Conservation (phyloP, 2,888 invertebrate genomes). For the Sphaerophoria taeniata region DNA sequence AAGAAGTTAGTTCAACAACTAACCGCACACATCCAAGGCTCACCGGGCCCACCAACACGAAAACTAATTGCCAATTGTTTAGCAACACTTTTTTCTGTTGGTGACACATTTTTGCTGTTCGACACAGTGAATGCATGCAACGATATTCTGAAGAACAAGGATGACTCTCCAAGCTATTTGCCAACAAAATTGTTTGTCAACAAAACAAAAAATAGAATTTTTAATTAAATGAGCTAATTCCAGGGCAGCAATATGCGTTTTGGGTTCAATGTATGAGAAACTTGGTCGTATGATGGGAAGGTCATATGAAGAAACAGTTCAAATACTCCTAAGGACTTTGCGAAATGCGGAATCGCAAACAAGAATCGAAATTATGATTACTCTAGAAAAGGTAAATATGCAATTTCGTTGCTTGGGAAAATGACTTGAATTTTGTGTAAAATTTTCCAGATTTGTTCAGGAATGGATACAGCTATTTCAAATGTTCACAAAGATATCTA, state of each 20-base stretch:
- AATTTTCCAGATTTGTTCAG: conserved; percentile 86
- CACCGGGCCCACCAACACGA: conserved; percentile 96
- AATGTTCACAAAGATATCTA: conserved; percentile 94
- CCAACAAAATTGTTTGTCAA: conserved; percentile 95
- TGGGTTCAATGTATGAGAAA: conserved; percentile 99
- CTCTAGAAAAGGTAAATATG: conserved; percentile 92
- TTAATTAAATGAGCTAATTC: not conserved
- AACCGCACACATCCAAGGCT: conserved; percentile 93
- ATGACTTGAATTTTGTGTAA: not conserved
- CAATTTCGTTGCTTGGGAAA: not conserved
- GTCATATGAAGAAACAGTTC: conserved; percentile 98
- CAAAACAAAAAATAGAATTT: not conserved
- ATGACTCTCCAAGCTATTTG: conserved; percentile 98
- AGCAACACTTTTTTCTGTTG: conserved; percentile 97
- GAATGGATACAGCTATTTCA: conserved; percentile 97
- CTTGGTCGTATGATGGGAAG: conserved; percentile 99
- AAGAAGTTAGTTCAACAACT: conserved; percentile 97
- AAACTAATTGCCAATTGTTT: conserved; percentile 95
- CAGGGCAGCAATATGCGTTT: conserved; percentile 97
- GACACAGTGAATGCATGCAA: conserved; percentile 99
- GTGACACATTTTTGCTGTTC: conserved; percentile 97
- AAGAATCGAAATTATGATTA: conserved; percentile 97
- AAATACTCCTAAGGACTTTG: conserved; percentile 94
- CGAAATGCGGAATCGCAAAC: conserved; percentile 98
- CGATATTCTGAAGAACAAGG: conserved; percentile 97